Evolutionary conservation across 2,113 vertebrate species (phyloP), one percentile per base, ranked within the genome.

Genomic region (Spea multiplicata): DNA sequence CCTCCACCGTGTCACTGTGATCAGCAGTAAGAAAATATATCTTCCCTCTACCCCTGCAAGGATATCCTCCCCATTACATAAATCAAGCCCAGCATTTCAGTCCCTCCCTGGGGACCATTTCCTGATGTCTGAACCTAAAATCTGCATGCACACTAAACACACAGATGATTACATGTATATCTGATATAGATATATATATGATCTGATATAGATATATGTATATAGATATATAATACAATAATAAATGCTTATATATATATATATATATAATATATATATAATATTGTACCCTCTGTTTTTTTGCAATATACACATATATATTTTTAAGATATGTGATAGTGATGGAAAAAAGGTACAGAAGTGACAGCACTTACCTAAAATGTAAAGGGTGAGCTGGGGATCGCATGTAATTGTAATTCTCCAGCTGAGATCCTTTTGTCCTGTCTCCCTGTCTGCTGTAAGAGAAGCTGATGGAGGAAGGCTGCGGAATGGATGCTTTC

Each of bases 51-150:
- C 44, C 76, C 55, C 49, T 66, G 52, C 62, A 73, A 80, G 78
- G 78, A 80, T 80, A 80, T 80, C 78, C 78, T 80, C 78, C 77
- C 71, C 52, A 30, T 71, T 74, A 50, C 78, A 80, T 73, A 80
- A 74, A 80, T 80, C 71, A 68, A 67, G 57, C 65, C 66, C 52
- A 80, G 71, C 71, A 74, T 62, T 68, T 64, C 78, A 68, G 65
- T 68, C 64, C 71, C 64, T 80, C 78, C 78, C 78, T 74, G 53
- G 8, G 52, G 71, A 67, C 72, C 64, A 80, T 73, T 66, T 79
- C 77, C 77, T 79, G 62, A 78, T 66, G 59, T n/a, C 17, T 65
- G 45, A 66, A 79, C 55, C 55, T 59, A 59, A 59, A 59, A 62
- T 69, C 16, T 17, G 66, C 53, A 78, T 14, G 5, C 52, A 53